Evolutionary conservation across 2,888 invertebrate genomes (phyloP).

Genomic region (Trissolcus brochymenae): DNA sequence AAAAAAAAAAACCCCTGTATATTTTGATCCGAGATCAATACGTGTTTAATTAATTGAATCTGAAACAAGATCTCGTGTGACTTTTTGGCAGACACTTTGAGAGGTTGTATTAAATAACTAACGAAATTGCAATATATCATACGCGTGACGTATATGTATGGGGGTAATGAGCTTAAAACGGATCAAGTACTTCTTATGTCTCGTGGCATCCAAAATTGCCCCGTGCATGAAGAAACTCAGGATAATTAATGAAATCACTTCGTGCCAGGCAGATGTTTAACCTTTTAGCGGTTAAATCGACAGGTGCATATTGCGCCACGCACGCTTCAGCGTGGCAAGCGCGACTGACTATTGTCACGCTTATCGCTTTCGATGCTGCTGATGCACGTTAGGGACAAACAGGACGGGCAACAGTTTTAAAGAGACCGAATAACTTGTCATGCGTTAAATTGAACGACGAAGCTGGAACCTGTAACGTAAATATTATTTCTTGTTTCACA

Average conservation of each 20-base stretch:
- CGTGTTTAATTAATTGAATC: too few relatives aligned
- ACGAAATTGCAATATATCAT: too few relatives aligned
- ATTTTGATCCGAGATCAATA: too few relatives aligned
- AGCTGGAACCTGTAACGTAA: conserved; percentile 61
- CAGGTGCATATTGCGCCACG: conserved; percentile 59
- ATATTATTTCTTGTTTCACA: conserved; percentile 40
- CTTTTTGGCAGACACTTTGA: too few relatives aligned
- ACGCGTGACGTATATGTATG: background rate
- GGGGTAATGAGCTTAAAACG: conserved; percentile 24
- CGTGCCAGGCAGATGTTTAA: conserved; percentile 51
- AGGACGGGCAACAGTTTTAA: conserved; percentile 57
- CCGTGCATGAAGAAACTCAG: conserved; percentile 21
- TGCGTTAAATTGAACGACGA: conserved; percentile 76
- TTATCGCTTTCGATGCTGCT: conserved; percentile 44
- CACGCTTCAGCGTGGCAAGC: conserved; percentile 55
- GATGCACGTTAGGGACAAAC: conserved; percentile 41
- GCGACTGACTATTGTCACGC: conserved; percentile 56
- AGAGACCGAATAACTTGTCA: conserved; percentile 66
- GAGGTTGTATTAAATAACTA: too few relatives aligned
- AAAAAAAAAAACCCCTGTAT: too few relatives aligned
- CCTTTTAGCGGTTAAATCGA: conserved; percentile 56
- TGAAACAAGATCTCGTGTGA: too few relatives aligned
- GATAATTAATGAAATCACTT: conserved; percentile 54
- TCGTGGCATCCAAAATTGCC: conserved; percentile 30
- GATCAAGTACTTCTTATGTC: conserved; percentile 30